Base-by-base conservation (phyloP, 92 coral and sea anemone species). In the Diadumene lineata region DNA sequence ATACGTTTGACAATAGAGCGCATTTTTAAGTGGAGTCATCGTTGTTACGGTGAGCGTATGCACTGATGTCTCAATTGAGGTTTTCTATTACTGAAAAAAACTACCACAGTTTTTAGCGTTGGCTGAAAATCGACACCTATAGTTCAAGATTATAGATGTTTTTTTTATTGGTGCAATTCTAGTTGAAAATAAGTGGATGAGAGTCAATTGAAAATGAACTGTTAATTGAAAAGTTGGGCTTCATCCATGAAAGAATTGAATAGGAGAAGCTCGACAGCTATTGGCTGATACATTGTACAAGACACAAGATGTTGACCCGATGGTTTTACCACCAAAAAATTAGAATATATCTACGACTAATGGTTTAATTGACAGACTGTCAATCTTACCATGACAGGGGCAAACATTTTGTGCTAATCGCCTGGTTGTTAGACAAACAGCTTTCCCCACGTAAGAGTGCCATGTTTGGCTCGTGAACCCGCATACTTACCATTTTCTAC, bases 11-110 rank as follows among this genome's bases (percentile, higher is more conserved):
- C 60, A 17, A 67, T 22, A 58, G 64, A 58, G 64, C 64, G 64
- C 64, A 58, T 53, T 58, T 58, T 26, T 58, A 32, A 58, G 29
- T 58, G 22, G 31, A 51, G 34, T 60, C 82, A 34, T 60, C 77
- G 97, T 91, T 71, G 97, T 91, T 91, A 88, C 76, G 97, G 92
- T 64, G 97, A 84, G 85, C 97, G 89, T 76, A 82, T 91, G 97
- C 81, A 83, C 62, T 58, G 73, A n/a, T n/a, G n/a, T 29, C 44
- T 57, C 66, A 60, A 75, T 53, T 77, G 75, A 63, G 82, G 88
- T 77, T 33, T 62, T 43, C 18, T 38, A 32, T 60, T 43, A n/a
- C 24, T 27, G 60, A 43, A 64, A 13, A 61, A 34, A 57, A 25
- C 33, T 56, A 33, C 64, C 67, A 68, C 82, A n/a, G n/a, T n/a